Evolutionary conservation across 2,888 invertebrate genomes (phyloP).

Genomic region (Sicus ferrugineus): DNA sequence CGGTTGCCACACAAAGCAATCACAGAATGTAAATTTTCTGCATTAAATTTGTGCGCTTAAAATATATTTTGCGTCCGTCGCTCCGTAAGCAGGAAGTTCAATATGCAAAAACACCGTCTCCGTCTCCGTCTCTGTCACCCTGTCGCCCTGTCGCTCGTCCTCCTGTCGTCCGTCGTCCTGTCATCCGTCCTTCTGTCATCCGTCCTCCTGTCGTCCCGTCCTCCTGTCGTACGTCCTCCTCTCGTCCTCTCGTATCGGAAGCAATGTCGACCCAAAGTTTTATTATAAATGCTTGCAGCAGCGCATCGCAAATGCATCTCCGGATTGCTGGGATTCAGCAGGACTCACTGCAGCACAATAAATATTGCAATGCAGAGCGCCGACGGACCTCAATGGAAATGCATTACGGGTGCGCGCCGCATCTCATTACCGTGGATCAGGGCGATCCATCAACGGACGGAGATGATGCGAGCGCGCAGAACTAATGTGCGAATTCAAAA

Average conservation of each 20-base stretch:
- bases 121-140: no score
- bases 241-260: slow-evolving; percentile 17
- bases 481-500: slow-evolving; percentile 32
- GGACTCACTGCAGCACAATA: slow-evolving; percentile 17
- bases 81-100: not conserved
- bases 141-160: no score
- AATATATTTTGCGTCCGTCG: not conserved
- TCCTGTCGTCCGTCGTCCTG: no score
- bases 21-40: not conserved
- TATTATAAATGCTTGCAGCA: slow-evolving; percentile 5
- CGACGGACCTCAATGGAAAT: slow-evolving; percentile 23
- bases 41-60: not conserved
- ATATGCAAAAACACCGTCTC: no score
- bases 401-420: slow-evolving; percentile 13
- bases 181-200: no score
- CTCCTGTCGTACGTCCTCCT: no score
- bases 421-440: slow-evolving; percentile 28
- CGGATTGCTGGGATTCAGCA: not conserved
- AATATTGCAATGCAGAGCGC: slow-evolving; percentile 20
- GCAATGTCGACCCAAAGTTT: slow-evolving; percentile 10
- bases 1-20: not conserved
- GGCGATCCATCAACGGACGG: slow-evolving; percentile 21
- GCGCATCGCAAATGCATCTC: slow-evolving; percentile 13
- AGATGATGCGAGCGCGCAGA: slow-evolving; percentile 9
- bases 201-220: no score